Evolutionary conservation across 2,113 vertebrate species (phyloP).

Genomic region (Motacilla tschutschensis): DNA sequence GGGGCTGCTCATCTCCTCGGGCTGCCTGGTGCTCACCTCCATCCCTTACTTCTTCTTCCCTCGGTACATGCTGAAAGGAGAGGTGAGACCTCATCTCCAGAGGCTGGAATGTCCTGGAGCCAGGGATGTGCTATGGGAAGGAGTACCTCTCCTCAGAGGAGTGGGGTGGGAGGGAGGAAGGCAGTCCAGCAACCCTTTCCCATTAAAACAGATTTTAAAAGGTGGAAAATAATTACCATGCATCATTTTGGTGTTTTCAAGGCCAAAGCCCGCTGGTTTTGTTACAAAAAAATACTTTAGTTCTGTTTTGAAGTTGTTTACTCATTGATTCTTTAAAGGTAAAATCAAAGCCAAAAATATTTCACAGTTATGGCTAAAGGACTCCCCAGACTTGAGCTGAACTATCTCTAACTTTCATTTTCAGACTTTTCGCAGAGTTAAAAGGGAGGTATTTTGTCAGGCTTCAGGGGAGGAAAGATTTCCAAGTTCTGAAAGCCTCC

Average conservation of each 20-base stretch:
- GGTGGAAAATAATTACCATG: background rate
- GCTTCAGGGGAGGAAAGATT: background rate
- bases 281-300: background rate
- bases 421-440: background rate
- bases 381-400: background rate
- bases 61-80: slow-evolving; percentile 66
- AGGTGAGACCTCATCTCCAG: slow-evolving; percentile 57
- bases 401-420: background rate
- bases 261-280: background rate
- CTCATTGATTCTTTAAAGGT: background rate
- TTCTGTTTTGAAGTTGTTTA: background rate
- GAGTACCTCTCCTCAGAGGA: background rate
- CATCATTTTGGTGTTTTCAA: background rate
- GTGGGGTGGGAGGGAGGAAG: background rate
- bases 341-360: background rate
- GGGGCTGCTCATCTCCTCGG: slow-evolving; percentile 85
- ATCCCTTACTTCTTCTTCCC: slow-evolving; percentile 97
- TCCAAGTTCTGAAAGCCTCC: background rate
- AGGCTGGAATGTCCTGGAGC: background rate
- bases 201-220: background rate
- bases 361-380: background rate
- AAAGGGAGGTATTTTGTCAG: background rate
- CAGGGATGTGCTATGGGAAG: background rate
- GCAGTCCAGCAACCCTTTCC: background rate
- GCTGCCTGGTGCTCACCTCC: slow-evolving; percentile 81